A percentile compares a stretch with the other conserved stretches of the same genome.
Evolutionary conservation across 2,888 invertebrate genomes (phyloP).

Genomic region (Lithophane ornitopus): DNA sequence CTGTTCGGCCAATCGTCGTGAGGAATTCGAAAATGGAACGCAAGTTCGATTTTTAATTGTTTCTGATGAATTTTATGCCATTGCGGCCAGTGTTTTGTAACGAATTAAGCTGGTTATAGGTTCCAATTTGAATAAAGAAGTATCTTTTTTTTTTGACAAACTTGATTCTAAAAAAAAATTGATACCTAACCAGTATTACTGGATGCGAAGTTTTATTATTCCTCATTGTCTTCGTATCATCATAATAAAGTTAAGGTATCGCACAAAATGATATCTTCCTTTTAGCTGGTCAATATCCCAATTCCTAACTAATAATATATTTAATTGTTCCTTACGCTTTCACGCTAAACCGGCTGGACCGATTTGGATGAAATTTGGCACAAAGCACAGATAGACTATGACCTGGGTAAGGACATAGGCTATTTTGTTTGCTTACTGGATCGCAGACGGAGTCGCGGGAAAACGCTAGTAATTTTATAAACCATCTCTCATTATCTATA

Average conservation of each 20-base stretch:
- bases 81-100: conserved; percentile 78
- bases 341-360: too few relatives aligned
- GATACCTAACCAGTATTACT: conserved; percentile 1
- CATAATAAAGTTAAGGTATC: not conserved
- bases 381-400: too few relatives aligned
- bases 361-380: too few relatives aligned
- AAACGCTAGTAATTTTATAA: not conserved
- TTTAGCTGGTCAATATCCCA: not conserved
- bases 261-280: not conserved
- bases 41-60: conserved; percentile 88
- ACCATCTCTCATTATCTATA: not conserved
- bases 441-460: too few relatives aligned
- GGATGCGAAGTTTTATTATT: not conserved
- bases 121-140: conserved; percentile 71
- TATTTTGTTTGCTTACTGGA: too few relatives aligned
- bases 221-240: not conserved
- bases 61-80: conserved; percentile 80
- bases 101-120: conserved; percentile 73
- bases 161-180: conserved; percentile 5
- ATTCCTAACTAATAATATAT: too few relatives aligned
- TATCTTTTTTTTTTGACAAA: conserved; percentile 21
- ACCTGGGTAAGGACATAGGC: too few relatives aligned
- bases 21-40: conserved; percentile 86
- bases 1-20: conserved; percentile 83
- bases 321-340: too few relatives aligned